These are phyloP conservation scores for Aspidapion aeneum DNA, from an alignment of 2,888 invertebrate species.

Conservation along the genomic window DNA sequence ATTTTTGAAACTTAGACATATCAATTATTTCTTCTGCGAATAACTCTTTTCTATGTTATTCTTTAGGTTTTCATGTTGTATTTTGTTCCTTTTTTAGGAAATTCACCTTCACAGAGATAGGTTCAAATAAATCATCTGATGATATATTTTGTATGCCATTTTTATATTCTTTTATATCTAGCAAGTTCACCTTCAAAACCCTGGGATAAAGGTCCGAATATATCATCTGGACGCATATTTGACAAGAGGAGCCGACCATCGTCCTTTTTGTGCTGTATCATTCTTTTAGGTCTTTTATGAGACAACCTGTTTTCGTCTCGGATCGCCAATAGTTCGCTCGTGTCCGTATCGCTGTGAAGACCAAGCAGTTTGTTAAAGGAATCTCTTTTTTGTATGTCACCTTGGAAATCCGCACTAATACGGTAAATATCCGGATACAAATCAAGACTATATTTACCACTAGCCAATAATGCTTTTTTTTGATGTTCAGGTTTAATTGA, in stretches of 20 bases:
- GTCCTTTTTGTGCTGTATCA: constrained; percentile 24
- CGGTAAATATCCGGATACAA: constrained; percentile 29
- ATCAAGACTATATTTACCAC: constrained; percentile 30
- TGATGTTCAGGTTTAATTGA: not conserved
- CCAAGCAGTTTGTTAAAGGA: constrained; percentile 30
- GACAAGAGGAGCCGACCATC: constrained; percentile 30
- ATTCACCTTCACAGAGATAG: too few relatives aligned
- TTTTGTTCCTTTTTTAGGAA: too few relatives aligned
- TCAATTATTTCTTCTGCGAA: too few relatives aligned
- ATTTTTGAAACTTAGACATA: too few relatives aligned
- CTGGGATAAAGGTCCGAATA: constrained; percentile 47
- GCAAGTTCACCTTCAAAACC: constrained; percentile 44
- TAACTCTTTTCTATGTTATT: too few relatives aligned
- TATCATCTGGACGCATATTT: constrained; percentile 42
- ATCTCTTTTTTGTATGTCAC: constrained; percentile 29
- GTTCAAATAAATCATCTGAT: too few relatives aligned
- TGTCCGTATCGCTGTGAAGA: constrained; percentile 25
- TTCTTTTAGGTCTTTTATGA: constrained; percentile 28
- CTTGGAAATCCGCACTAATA: constrained; percentile 10
- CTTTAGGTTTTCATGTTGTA: too few relatives aligned
- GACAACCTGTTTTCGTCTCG: constrained; percentile 32
- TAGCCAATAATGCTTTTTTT: constrained; percentile 2
- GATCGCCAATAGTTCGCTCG: constrained; percentile 31
- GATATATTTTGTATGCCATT: too few relatives aligned
- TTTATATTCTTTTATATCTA: constrained; percentile 45